Evolutionary conservation across 2,797 vertebrate genomes (phyloP).

Genomic region (Coilia nasus): DNA sequence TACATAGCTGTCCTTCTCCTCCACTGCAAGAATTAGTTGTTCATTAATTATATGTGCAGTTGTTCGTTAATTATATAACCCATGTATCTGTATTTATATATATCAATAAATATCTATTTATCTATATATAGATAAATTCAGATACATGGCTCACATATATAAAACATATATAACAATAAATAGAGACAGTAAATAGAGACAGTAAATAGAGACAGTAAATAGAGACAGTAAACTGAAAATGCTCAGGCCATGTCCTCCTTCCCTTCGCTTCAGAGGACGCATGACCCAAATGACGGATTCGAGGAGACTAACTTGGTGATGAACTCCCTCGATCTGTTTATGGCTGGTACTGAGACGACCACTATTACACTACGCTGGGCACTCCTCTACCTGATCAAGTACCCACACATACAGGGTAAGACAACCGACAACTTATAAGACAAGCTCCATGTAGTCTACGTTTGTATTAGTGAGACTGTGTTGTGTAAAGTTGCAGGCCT

Average conservation of each 20-base stretch:
- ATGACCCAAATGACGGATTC: slow-evolving; percentile 49
- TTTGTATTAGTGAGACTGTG: too few species aligned
- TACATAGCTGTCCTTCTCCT: not conserved
- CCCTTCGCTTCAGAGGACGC: slow-evolving; percentile 46
- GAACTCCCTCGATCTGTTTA: slow-evolving; percentile 62
- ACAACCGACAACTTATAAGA: too few species aligned
- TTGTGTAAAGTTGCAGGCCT: too few species aligned
- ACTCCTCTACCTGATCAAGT: slow-evolving; percentile 64
- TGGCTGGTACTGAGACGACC: slow-evolving; percentile 74
- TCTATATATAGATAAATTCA: too few species aligned
- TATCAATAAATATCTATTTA: too few species aligned
- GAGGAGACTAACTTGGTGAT: slow-evolving; percentile 61
- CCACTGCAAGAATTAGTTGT: not conserved
- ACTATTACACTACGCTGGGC: slow-evolving; percentile 73
- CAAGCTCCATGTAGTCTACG: too few species aligned
- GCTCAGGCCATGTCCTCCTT: not conserved
- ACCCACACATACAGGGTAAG: slow-evolving; percentile 75
- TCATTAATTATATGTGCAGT: too few species aligned
- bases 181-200: not conserved
- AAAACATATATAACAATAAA: too few species aligned
- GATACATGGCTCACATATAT: too few species aligned
- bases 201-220: not conserved
- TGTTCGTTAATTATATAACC: too few species aligned
- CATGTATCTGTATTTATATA: too few species aligned
- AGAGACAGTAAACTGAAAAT: not conserved